Evolutionary conservation across 2,797 vertebrate genomes (phyloP).

Genomic region (Takifugu rubripes): DNA sequence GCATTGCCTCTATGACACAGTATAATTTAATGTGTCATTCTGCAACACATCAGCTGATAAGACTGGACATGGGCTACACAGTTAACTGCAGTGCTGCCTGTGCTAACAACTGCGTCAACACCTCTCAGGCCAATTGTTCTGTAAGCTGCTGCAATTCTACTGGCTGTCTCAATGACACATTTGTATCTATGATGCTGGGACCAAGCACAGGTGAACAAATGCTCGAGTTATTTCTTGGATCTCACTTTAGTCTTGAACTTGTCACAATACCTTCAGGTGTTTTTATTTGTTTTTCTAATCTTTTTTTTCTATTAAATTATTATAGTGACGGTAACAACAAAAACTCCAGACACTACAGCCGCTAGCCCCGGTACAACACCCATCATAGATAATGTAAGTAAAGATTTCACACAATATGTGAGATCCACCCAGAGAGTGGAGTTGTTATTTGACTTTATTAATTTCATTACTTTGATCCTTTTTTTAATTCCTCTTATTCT

Average conservation of each 20-base stretch:
- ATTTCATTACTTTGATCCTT: too few species aligned
- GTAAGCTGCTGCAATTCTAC: conserved; percentile 70
- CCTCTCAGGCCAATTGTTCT: conserved; percentile 50
- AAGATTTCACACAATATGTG: too few species aligned
- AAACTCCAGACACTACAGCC: not conserved
- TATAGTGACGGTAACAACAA: not conserved
- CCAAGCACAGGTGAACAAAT: conserved; percentile 54
- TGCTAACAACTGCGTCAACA: conserved; percentile 34
- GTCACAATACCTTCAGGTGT: not conserved
- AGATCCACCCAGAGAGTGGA: too few species aligned
- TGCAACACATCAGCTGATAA: conserved; percentile 65
- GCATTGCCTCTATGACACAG: not conserved
- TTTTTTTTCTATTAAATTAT: not conserved
- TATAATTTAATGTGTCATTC: conserved; percentile 23
- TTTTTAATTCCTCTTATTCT: not conserved
- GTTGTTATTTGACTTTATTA: too few species aligned
- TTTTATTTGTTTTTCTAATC: not conserved
- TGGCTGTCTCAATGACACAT: conserved; percentile 66
- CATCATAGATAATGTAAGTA: too few species aligned
- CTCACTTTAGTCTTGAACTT: not conserved
- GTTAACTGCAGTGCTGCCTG: conserved; percentile 69
- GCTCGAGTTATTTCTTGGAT: not conserved
- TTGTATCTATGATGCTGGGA: conserved; percentile 55
- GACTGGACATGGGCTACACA: conserved; percentile 50
- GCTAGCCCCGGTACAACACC: not conserved